These are phyloP conservation scores for Burhinus bistriatus DNA, from an alignment of 2,113 vertebrate species.

Conservation along the genomic window DNA sequence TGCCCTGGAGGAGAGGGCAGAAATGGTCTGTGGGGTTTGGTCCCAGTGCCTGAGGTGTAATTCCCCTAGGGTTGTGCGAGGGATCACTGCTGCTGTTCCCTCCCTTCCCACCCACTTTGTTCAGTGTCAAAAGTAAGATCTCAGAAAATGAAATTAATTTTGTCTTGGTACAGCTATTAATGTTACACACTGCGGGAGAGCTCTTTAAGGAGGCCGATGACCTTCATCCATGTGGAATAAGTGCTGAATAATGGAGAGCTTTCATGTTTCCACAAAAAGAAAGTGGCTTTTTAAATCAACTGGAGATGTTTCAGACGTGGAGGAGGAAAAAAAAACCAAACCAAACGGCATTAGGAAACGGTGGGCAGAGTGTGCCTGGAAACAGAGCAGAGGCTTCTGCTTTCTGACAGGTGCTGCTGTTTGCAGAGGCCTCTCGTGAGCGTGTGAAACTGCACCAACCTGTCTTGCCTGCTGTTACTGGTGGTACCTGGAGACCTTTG, in stretches of 20 bases:
- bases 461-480: background rate
- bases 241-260: slow-evolving; percentile 28
- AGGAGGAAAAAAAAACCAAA: rapidly evolving
- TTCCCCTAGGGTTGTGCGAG: background rate
- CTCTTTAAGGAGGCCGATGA: background rate
- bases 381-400: background rate
- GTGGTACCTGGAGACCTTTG: background rate
- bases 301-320: background rate
- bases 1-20: background rate
- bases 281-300: slow-evolving; percentile 33
- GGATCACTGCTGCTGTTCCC: background rate
- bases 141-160: slow-evolving; percentile 29
- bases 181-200: background rate
- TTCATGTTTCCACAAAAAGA: background rate
- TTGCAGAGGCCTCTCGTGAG: background rate
- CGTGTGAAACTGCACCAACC: background rate
- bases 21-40: background rate
- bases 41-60: background rate
- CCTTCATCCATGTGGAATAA: slow-evolving; percentile 45
- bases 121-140: background rate
- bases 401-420: background rate
- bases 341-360: background rate
- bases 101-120: background rate
- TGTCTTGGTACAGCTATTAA: background rate
- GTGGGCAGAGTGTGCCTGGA: background rate